Evolutionary conservation across 2,888 invertebrate genomes (phyloP), one percentile per base, ranked within the genome.

Genomic region (Itoplectis maculator): DNA sequence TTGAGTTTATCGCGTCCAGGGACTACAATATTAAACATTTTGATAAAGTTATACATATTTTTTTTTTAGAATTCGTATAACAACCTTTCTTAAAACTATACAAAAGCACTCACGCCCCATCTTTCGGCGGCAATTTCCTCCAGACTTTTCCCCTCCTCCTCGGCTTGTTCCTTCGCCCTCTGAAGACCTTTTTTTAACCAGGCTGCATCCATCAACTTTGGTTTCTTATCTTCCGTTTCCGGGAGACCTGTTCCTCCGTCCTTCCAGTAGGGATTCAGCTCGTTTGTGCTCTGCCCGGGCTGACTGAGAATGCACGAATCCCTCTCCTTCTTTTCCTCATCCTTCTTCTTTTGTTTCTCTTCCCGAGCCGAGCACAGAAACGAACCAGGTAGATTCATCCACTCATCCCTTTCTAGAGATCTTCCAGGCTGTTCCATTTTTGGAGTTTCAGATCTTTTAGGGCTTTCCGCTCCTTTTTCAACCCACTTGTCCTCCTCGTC

Each of bases 231-330:
- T 11, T 86, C 81, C 8, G 77, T 77, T 68, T 86, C 78, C 0
- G 98, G 98, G 79, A 98, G 91, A 1, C 98, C 98, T 72, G 95
- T 95, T 0, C 98, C 98, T 59, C 97, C 98, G 92, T 96, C 94
- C 94, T 96, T 98, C 98, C 98, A 98, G 90, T 97, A 97, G 0
- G 98, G 98, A 94, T 99, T 99, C 73, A 98, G 93, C 93, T 99
- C 98, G 88, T 96, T 94, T 0, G 93, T 93, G 91, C 96, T 96
- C 83, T 95, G 95, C 0, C 96, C 95, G 15, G 97, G 96, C 93
- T 94, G 84, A 91, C 95, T 94, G 87, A 96, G 96, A 51, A 94
- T 93, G 88, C 95, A 94, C 75, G 94, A n/a, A n/a, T n/a, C n/a
- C n/a, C n/a, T 94, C 86, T 94, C 94, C 79, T 94, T 92, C 86